Percentiles rank a stretch among this genome's conserved stretches.
These are phyloP conservation scores for Terrapene triunguis DNA, from an alignment of 2,113 vertebrate species.

Conservation along the genomic window DNA sequence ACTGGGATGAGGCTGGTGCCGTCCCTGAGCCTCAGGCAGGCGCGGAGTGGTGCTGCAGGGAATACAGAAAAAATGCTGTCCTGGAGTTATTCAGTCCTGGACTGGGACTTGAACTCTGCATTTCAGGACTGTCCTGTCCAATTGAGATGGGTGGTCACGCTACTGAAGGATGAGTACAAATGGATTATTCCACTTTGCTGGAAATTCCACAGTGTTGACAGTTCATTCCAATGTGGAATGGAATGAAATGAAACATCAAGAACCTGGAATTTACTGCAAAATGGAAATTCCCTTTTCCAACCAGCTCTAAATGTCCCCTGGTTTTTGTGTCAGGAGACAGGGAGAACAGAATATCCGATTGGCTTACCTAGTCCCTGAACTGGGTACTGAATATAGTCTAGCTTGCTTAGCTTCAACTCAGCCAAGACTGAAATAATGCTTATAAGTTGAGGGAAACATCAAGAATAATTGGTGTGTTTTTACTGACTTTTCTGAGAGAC, in stretches of 20 bases:
- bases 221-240: neutral
- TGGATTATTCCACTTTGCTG: neutral
- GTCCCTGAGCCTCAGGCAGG: neutral
- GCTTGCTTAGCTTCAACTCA: neutral
- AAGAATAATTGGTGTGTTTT: constrained; percentile 6
- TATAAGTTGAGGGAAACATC: neutral
- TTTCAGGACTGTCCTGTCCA: no score
- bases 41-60: no score
- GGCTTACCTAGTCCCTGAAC: constrained; percentile 39
- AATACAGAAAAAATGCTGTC: no score
- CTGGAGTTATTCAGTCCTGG: no score
- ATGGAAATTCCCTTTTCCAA: neutral
- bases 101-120: no score
- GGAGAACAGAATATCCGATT: constrained; percentile 53
- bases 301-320: neutral
- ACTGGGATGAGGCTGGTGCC: no score
- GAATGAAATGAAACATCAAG: neutral
- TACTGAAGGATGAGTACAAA: fast-evolving
- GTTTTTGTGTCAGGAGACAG: neutral
- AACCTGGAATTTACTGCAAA: neutral
- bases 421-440: fast-evolving
- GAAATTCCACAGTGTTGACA: neutral
- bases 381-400: neutral
- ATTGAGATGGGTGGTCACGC: no score
- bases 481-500: neutral